Evolutionary conservation across 2,797 vertebrate genomes (phyloP).

Genomic region (Argya squamiceps): DNA sequence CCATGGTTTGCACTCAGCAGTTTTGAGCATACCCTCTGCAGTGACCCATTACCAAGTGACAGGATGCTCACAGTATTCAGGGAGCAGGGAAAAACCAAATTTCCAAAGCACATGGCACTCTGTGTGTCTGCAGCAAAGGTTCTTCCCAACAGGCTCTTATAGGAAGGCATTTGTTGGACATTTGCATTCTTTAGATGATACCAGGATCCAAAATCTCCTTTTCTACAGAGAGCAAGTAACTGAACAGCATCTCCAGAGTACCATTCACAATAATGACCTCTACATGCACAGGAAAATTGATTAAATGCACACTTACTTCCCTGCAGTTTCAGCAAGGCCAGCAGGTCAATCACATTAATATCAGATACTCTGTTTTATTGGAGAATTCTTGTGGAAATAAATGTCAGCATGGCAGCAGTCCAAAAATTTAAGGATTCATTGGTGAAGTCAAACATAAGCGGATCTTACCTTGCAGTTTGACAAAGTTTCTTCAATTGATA

Average conservation of each 20-base stretch:
- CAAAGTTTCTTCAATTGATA: not conserved
- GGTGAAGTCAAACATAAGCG: not conserved
- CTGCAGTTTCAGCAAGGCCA: slow-evolving; percentile 50
- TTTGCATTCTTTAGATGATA: not conserved
- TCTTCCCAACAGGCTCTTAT: not conserved
- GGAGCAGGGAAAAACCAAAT: not conserved
- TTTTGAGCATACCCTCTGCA: not conserved
- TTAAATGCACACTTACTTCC: slow-evolving; percentile 38
- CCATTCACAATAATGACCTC: not conserved
- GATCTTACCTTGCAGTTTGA: not conserved
- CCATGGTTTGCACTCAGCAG: not conserved
- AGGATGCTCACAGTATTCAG: not conserved
- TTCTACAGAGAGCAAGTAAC: not conserved
- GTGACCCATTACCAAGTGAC: not conserved
- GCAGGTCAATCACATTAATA: slow-evolving; percentile 30
- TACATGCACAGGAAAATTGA: slow-evolving; percentile 33
- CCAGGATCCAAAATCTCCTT: not conserved
- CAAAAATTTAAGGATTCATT: slow-evolving; percentile 10
- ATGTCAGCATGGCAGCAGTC: not conserved
- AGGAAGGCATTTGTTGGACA: not conserved
- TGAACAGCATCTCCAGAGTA: not conserved
- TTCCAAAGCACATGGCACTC: not conserved
- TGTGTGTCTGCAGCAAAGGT: not conserved
- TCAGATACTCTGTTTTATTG: slow-evolving; percentile 10
- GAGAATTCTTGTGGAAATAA: slow-evolving; percentile 24